Percentiles rank a stretch among this genome's conserved stretches.
phyloP scores from a whole-genome alignment of 2,888 invertebrate genomes.

The Melieria crassipennis region DNA sequence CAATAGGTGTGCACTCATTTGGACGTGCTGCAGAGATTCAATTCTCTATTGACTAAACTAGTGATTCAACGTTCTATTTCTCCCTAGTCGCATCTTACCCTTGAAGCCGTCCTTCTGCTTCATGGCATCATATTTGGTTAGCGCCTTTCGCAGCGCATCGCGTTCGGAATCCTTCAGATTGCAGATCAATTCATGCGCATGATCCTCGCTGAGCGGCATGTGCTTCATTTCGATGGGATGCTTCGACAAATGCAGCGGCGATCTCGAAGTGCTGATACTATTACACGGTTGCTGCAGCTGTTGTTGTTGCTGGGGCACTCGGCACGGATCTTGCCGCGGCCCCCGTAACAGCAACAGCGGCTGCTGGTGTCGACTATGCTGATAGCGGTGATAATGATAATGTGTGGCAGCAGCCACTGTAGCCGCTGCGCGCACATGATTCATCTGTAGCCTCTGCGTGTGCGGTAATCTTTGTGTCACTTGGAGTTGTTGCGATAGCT shows the following conservation, averaged over 20 bases:
- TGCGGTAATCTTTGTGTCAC: slow-evolving; percentile 15
- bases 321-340: neutral
- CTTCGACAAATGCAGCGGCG: neutral
- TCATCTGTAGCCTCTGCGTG: neutral
- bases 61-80: too few species aligned
- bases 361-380: neutral
- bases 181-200: slow-evolving; percentile 78
- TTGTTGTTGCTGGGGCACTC: slow-evolving; percentile 3
- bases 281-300: slow-evolving; percentile 23
- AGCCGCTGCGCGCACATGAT: neutral
- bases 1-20: too few species aligned
- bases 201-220: slow-evolving; percentile 71
- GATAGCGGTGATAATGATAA: too few species aligned
- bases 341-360: slow-evolving; percentile 3
- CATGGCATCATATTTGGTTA: slow-evolving; percentile 80
- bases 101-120: slow-evolving; percentile 80
- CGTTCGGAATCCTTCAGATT: slow-evolving; percentile 80
- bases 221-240: slow-evolving; percentile 15
- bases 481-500: slow-evolving; percentile 9
- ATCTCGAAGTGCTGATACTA: slow-evolving; percentile 10
- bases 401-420: slow-evolving; percentile 2
- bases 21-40: too few species aligned
- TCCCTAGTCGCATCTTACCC: slow-evolving; percentile 68
- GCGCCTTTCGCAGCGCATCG: slow-evolving; percentile 73
- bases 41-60: too few species aligned